phyloP scores from a whole-genome alignment of 2,888 invertebrate species.

The Tiphia femorata region DNA sequence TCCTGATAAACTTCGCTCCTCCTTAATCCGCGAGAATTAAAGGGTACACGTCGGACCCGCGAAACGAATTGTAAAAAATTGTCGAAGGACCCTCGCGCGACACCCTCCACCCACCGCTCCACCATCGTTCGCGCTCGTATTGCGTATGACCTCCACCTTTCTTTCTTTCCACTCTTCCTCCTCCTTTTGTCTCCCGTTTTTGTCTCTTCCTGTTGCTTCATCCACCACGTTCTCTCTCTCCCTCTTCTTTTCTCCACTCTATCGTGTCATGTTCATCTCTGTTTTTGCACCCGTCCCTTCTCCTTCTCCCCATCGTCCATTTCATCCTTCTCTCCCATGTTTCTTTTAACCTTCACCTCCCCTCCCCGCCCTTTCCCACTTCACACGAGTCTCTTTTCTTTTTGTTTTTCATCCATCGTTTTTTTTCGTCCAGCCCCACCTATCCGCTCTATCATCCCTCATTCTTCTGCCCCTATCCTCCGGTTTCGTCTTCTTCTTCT shows the following conservation, averaged over 20 bases:
- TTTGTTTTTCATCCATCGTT: too few species aligned
- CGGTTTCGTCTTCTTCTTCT: background rate
- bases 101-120: conserved; percentile 23
- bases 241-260: background rate
- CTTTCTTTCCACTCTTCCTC: conserved; percentile 15
- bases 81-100: too few species aligned
- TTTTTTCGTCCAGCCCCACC: too few species aligned
- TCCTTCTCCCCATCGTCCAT: too few species aligned
- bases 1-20: conserved; percentile 37
- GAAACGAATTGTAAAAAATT: conserved; percentile 50
- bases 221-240: conserved; percentile 4
- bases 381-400: too few species aligned
- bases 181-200: conserved; percentile 2
- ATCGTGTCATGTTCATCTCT: too few species aligned
- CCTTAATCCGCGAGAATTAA: conserved; percentile 44
- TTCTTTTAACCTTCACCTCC: too few species aligned
- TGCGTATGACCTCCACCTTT: conserved; percentile 1
- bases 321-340: too few species aligned
- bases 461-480: background rate
- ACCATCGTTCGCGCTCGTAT: background rate
- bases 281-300: too few species aligned
- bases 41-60: conserved; percentile 41
- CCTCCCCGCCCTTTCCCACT: too few species aligned
- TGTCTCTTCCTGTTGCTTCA: background rate
- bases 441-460: background rate